Evolutionary conservation across 2,888 invertebrate genomes (phyloP).

Genomic region (Physocephala rufipes): DNA sequence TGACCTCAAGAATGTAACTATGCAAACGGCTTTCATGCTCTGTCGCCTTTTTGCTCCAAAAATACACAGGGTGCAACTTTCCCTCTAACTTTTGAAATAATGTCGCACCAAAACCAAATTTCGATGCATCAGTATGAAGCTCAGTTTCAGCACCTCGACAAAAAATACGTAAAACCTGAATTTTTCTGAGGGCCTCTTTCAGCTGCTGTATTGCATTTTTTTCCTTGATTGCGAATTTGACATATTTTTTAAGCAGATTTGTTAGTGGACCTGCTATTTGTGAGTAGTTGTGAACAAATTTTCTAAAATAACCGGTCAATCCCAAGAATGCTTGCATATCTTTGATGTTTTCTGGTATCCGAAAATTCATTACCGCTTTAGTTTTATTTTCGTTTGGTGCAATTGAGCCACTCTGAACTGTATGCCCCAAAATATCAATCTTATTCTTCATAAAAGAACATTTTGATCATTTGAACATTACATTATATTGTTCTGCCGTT

Average conservation of each 20-base stretch:
- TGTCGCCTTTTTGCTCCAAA: slow-evolving; percentile 38
- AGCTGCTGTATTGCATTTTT: slow-evolving; percentile 15
- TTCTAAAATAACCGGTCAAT: slow-evolving; percentile 4
- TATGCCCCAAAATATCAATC: slow-evolving; percentile 30
- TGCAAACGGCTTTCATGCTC: slow-evolving; percentile 30
- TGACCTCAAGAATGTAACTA: slow-evolving; percentile 16
- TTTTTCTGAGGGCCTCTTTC: slow-evolving; percentile 22
- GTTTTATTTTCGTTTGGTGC: slow-evolving; percentile 65
- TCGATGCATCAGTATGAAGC: slow-evolving; percentile 31
- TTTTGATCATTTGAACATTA: slow-evolving; percentile 36
- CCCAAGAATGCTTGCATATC: not conserved
- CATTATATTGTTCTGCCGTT: slow-evolving; percentile 15
- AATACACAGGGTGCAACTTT: slow-evolving; percentile 32
- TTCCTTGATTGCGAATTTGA: not conserved
- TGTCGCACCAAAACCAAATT: slow-evolving; percentile 19
- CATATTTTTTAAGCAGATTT: not conserved
- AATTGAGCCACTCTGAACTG: slow-evolving; percentile 30
- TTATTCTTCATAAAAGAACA: slow-evolving; percentile 29
- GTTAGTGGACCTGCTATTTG: not conserved
- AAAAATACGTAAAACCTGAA: slow-evolving; percentile 27
- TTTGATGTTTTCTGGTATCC: not conserved
- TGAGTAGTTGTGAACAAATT: not conserved
- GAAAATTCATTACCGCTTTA: not conserved
- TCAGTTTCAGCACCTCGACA: slow-evolving; percentile 28
- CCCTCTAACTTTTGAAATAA: slow-evolving; percentile 23